Evolutionary conservation across 2,888 invertebrate genomes (phyloP).

Genomic region (Plusia festucae): DNA sequence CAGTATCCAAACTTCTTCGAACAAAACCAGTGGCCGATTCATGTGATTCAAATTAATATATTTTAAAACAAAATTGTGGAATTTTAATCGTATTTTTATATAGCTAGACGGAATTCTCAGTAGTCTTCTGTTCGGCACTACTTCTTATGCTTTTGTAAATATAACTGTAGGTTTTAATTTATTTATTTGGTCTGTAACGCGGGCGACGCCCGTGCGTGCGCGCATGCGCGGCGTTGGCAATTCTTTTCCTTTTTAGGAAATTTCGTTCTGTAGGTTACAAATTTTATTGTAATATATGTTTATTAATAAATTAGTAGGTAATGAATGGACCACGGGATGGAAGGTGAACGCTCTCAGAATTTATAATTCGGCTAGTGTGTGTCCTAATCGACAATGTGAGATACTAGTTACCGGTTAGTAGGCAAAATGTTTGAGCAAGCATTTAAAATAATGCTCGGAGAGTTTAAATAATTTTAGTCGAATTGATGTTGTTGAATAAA

Average conservation of each 20-base stretch:
- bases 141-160: conserved; percentile 88
- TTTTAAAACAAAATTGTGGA: conserved; percentile 67
- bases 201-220: conserved; percentile 58
- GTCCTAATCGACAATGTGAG: conserved; percentile 73
- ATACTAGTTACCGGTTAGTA: conserved; percentile 83
- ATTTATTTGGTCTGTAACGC: conserved; percentile 81
- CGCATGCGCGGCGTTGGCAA: conserved; percentile 49
- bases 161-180: conserved; percentile 84
- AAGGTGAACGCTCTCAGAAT: conserved; percentile 86
- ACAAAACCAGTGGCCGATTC: conserved; percentile 87
- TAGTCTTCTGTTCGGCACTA: conserved; percentile 80
- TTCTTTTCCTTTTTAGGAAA: conserved; percentile 83
- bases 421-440: conserved; percentile 87
- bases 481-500: conserved; percentile 88
- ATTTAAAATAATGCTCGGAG: conserved; percentile 87
- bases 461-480: conserved; percentile 85
- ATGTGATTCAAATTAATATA: conserved; percentile 79
- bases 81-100: conserved; percentile 83
- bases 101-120: conserved; percentile 85
- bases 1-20: conserved; percentile 84
- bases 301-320: conserved; percentile 80
- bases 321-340: conserved; percentile 86
- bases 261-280: conserved; percentile 88
- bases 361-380: conserved; percentile 83
- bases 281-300: conserved; percentile 87